Conservation (phyloP, 2,113 vertebrate genomes). For the Potamarius usumacintae region DNA sequence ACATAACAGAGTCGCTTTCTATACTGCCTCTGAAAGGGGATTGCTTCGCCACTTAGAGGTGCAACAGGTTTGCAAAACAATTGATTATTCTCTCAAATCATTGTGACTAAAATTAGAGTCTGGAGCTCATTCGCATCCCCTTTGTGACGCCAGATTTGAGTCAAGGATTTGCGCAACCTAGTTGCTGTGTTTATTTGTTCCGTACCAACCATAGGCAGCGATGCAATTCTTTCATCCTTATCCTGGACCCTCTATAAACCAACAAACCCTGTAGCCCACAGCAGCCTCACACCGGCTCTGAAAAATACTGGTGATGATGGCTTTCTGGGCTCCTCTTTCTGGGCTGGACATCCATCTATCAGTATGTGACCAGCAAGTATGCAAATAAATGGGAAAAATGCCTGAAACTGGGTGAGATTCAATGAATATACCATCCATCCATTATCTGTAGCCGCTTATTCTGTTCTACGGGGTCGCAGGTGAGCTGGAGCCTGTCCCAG, state of each 20-base stretch:
- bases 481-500: too few relatives aligned
- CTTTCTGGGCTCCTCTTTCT: not conserved
- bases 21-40: not conserved
- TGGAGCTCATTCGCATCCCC: not conserved
- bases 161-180: not conserved
- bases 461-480: too few relatives aligned
- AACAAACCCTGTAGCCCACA: constrained; percentile 56
- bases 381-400: not conserved
- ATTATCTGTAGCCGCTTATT: too few relatives aligned
- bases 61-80: not conserved
- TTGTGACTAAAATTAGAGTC: not conserved
- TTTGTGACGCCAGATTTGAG: not conserved
- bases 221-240: not conserved
- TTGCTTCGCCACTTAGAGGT: not conserved
- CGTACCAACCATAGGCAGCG: not conserved
- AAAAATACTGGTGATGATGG: not conserved
- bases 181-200: not conserved
- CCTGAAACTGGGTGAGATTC: not conserved
- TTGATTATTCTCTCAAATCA: not conserved
- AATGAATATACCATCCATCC: not conserved
- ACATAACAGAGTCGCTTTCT: constrained; percentile 63
- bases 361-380: not conserved
- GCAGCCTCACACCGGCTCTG: constrained; percentile 1
- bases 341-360: not conserved
- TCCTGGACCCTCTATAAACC: constrained; percentile 53